Evolutionary conservation across 1,140 invertebrate genomes (phyloP).

Genomic region (Trichonephila inaurata): DNA sequence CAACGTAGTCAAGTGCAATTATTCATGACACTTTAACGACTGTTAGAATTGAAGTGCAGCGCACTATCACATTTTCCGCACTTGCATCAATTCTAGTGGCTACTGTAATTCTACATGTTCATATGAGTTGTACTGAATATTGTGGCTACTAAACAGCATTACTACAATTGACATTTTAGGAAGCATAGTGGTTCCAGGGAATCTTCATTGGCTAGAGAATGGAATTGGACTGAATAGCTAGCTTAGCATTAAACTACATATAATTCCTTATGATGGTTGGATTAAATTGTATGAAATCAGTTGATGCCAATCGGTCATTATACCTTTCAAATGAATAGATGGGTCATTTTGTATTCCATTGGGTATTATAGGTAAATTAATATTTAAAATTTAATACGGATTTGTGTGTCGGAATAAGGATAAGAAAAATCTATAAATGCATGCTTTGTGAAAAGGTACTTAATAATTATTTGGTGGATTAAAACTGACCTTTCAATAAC

Average conservation of each 20-base stretch:
- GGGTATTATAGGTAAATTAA: too few species aligned
- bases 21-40: conserved; percentile 20
- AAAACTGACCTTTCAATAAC: too few species aligned
- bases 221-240: background rate
- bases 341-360: background rate
- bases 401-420: too few species aligned
- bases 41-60: conserved; percentile 26
- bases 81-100: background rate
- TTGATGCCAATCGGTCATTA: background rate
- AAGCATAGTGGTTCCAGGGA: background rate
- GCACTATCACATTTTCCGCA: conserved; percentile 36
- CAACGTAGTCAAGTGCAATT: background rate
- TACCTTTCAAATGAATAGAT: background rate
- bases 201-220: background rate
- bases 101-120: background rate
- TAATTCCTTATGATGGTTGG: background rate
- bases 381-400: too few species aligned
- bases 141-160: conserved; percentile 13
- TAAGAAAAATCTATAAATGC: too few species aligned
- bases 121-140: background rate
- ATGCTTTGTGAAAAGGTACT: too few species aligned
- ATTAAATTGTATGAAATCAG: background rate
- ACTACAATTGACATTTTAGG: background rate
- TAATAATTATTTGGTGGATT: too few species aligned
- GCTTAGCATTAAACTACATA: background rate